These are phyloP conservation scores for Tenebrosternarchus preto DNA, from an alignment of 2,113 vertebrate species.

Conservation along the genomic window DNA sequence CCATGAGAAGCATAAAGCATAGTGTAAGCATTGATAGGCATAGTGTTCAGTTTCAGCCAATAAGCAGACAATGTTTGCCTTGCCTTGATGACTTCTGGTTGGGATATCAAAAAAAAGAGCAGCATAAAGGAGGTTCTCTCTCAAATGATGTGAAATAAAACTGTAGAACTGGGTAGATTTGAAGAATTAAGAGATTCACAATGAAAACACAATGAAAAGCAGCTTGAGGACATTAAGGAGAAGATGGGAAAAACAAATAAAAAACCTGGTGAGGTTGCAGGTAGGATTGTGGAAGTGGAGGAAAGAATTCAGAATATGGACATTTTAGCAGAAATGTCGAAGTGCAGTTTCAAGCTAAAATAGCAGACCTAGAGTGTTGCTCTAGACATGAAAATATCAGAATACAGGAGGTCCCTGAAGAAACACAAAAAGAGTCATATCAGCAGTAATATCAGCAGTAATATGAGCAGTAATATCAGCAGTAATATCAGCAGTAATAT, in stretches of 20 bases:
- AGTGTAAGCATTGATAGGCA: too few relatives aligned
- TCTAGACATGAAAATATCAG: background rate
- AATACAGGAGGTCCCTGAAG: constrained; percentile 6
- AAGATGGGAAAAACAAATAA: background rate
- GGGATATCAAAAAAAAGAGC: too few relatives aligned
- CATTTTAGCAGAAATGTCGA: background rate
- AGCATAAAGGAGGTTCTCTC: too few relatives aligned
- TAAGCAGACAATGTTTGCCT: too few relatives aligned
- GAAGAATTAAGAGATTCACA: background rate
- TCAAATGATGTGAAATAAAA: too few relatives aligned
- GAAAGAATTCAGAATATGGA: background rate
- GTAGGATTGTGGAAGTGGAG: background rate
- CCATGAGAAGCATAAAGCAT: too few relatives aligned
- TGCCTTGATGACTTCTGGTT: too few relatives aligned
- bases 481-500: background rate
- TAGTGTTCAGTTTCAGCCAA: too few relatives aligned
- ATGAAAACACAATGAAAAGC: background rate
- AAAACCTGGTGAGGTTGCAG: background rate
- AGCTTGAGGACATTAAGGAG: background rate
- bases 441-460: too few relatives aligned
- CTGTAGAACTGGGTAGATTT: too few relatives aligned
- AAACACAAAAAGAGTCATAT: background rate
- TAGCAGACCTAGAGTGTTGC: constrained; percentile 6
- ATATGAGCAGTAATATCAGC: background rate
- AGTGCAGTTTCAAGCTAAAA: background rate